These are phyloP conservation scores for Plagiodera versicolora DNA, from an alignment of 2,888 invertebrate genomes.

Conservation along the genomic window DNA sequence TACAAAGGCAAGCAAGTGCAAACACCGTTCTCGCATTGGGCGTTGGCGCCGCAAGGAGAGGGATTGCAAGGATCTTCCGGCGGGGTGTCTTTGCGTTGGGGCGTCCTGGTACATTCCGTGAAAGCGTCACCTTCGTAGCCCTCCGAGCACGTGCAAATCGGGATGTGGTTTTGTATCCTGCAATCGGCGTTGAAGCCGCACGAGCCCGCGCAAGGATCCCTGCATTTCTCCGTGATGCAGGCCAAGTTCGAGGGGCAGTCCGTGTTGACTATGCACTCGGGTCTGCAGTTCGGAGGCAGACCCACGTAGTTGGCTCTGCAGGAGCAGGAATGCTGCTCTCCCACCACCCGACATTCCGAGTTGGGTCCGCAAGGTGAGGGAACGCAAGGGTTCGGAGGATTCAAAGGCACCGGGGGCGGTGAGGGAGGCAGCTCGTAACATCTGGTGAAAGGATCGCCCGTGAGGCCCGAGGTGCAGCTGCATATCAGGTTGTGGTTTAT, in stretches of 20 bases:
- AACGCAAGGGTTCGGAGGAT: slow-evolving; percentile 59
- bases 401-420: slow-evolving; percentile 43
- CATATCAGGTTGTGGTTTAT: slow-evolving; percentile 79
- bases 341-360: slow-evolving; percentile 63
- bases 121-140: slow-evolving; percentile 71
- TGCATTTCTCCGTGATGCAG: slow-evolving; percentile 72
- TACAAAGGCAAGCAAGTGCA: slow-evolving; percentile 74
- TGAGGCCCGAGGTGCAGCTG: slow-evolving; percentile 66
- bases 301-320: slow-evolving; percentile 70
- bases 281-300: slow-evolving; percentile 75
- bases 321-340: slow-evolving; percentile 67
- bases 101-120: slow-evolving; percentile 60
- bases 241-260: slow-evolving; percentile 68
- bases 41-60: slow-evolving; percentile 78
- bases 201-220: slow-evolving; percentile 71
- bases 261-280: slow-evolving; percentile 71
- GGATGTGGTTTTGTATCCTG: slow-evolving; percentile 70
- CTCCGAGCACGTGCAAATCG: slow-evolving; percentile 64
- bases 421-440: slow-evolving; percentile 56
- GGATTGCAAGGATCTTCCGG: slow-evolving; percentile 69
- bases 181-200: slow-evolving; percentile 74
- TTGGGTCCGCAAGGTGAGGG: slow-evolving; percentile 67
- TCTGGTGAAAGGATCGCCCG: slow-evolving; percentile 74
- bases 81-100: slow-evolving; percentile 28
- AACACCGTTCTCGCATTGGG: slow-evolving; percentile 69